These are phyloP conservation scores for Gallinago undulata DNA, from an alignment of 2,113 vertebrate species.

Conservation along the genomic window DNA sequence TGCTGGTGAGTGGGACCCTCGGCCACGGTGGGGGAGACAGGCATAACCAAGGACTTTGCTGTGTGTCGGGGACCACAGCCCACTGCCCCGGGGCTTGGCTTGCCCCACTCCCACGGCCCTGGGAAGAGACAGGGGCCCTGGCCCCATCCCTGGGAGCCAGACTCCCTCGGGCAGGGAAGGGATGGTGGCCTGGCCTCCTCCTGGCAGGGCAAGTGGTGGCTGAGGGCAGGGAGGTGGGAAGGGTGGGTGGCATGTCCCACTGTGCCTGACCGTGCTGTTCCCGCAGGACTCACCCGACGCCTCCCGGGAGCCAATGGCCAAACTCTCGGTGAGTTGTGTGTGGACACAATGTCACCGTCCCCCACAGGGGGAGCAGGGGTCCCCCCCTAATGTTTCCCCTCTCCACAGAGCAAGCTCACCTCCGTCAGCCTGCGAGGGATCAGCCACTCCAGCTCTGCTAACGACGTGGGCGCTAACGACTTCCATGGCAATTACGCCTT, in stretches of 20 bases:
- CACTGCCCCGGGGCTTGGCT: not conserved
- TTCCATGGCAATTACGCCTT: constrained; percentile 98
- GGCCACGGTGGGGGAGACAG: rapidly evolving
- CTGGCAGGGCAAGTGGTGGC: rapidly evolving
- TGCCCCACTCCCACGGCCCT: not conserved
- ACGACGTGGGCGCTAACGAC: constrained; percentile 86
- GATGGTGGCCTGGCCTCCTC: rapidly evolving
- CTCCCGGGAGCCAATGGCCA: constrained; percentile 88
- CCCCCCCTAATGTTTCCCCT: not conserved
- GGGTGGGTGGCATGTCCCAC: not conserved
- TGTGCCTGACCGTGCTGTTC: not conserved
- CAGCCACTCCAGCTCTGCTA: constrained; percentile 88
- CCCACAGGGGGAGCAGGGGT: not conserved
- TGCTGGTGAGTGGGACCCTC: constrained; percentile 83
- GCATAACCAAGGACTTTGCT: rapidly evolving
- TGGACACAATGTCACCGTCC: rapidly evolving
- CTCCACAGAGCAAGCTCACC: constrained; percentile 90
- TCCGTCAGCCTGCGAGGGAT: constrained; percentile 93
- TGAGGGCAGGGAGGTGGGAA: rapidly evolving
- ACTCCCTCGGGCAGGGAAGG: too few relatives aligned
- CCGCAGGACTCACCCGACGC: constrained; percentile 90
- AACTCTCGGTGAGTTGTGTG: constrained; percentile 89
- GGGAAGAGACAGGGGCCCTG: not conserved
- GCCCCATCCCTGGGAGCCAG: not conserved
- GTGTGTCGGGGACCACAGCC: not conserved